Percentiles rank a stretch among this genome's conserved stretches.
These are phyloP conservation scores for Leucoma salicis DNA, from an alignment of 2,888 invertebrate species.

Conservation along the genomic window DNA sequence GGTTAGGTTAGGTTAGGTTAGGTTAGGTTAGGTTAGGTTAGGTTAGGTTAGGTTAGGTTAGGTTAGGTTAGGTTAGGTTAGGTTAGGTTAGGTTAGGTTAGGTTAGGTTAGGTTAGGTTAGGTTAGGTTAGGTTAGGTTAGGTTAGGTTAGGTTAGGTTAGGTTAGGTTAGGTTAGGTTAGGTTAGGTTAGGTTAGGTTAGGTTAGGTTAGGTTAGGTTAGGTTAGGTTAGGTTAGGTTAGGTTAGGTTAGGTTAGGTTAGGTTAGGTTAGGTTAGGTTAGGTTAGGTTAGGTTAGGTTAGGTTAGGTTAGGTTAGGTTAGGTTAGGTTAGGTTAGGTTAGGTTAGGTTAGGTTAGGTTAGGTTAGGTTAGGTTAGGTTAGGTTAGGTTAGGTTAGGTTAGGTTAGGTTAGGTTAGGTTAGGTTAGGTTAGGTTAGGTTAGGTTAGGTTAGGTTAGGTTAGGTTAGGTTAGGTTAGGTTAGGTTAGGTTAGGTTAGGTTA, in stretches of 20 bases:
- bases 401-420: constrained; percentile 21
- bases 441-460: constrained; percentile 14
- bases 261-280: constrained; percentile 1
- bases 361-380: constrained; percentile 19
- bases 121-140: constrained; percentile 7
- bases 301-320: constrained; percentile 4
- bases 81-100: constrained; percentile 7
- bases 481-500: constrained; percentile 13
- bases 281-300: constrained; percentile 4
- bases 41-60: constrained; percentile 8
- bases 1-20: constrained; percentile 10
- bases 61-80: constrained; percentile 7
- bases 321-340: constrained; percentile 4
- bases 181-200: constrained; percentile 4
- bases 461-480: constrained; percentile 13
- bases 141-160: constrained; percentile 7
- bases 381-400: constrained; percentile 24
- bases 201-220: constrained; percentile 4
- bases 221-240: constrained; percentile 4
- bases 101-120: constrained; percentile 7
- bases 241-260: constrained; percentile 1
- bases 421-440: constrained; percentile 15
- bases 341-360: constrained; percentile 1
- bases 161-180: constrained; percentile 4
- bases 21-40: constrained; percentile 11